These are phyloP conservation scores for Regulus satrapa DNA, from an alignment of 2,113 vertebrate genomes.

Conservation along the genomic window DNA sequence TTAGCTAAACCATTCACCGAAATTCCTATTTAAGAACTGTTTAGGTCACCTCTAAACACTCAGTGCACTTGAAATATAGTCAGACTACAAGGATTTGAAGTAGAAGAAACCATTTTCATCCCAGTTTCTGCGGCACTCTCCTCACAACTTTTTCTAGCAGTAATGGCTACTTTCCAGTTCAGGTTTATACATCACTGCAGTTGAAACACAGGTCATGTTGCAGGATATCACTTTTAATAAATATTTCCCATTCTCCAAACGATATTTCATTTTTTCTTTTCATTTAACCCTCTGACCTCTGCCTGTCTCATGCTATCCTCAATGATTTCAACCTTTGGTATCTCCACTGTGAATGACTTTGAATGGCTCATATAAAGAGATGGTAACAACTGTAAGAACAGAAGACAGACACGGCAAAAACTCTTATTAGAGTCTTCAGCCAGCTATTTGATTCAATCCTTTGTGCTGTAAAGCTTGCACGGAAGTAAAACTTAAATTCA, in stretches of 20 bases:
- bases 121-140: background rate
- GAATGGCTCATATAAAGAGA: background rate
- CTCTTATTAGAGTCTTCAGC: background rate
- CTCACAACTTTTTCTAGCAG: background rate
- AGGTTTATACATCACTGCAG: background rate
- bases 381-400: background rate
- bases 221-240: background rate
- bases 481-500: constrained; percentile 11
- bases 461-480: background rate
- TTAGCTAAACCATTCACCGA: background rate
- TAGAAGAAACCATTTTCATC: background rate
- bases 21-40: background rate
- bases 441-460: background rate
- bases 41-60: background rate
- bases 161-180: background rate
- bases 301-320: background rate
- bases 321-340: background rate
- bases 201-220: background rate
- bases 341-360: background rate
- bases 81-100: background rate
- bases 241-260: background rate
- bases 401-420: background rate
- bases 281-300: background rate
- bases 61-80: background rate
- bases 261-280: background rate